Percentiles rank a stretch among this genome's conserved stretches.
Conservation (phyloP, 2,797 vertebrate genomes). For the Cygnus olor region DNA sequence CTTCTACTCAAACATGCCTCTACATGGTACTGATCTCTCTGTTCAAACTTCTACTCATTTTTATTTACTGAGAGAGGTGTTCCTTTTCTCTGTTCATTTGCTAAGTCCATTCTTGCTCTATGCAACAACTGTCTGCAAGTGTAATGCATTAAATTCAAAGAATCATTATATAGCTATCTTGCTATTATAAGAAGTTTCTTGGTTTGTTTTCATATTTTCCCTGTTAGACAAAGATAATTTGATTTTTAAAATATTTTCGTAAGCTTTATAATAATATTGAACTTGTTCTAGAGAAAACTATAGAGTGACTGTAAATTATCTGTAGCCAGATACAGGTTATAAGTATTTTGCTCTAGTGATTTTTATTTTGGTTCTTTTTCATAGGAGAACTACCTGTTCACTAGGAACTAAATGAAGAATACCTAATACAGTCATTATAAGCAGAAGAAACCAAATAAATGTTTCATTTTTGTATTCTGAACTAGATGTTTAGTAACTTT, state of each 20-base stretch:
- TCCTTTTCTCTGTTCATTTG: background rate
- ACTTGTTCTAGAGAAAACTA: background rate
- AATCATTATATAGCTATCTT: background rate
- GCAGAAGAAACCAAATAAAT: background rate
- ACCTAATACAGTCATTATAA: background rate
- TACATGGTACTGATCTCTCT: background rate
- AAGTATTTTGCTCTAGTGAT: background rate
- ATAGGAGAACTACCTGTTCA: background rate
- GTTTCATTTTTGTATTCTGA: background rate
- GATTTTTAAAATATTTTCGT: background rate
- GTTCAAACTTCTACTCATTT: background rate
- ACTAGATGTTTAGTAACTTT: background rate
- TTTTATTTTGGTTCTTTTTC: background rate
- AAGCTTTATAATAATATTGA: background rate
- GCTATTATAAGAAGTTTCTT: background rate
- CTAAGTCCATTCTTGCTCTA: background rate
- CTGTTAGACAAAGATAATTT: background rate
- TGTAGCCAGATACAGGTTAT: background rate
- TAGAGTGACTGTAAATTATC: background rate
- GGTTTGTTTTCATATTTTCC: background rate
- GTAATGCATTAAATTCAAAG: background rate
- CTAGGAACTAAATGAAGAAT: background rate
- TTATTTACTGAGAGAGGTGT: background rate
- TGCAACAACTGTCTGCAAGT: background rate
- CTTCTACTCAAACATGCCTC: background rate